Evolutionary conservation across 2,888 invertebrate genomes (phyloP), one percentile per base, ranked within the genome.

Genomic region (Merodon equestris): DNA sequence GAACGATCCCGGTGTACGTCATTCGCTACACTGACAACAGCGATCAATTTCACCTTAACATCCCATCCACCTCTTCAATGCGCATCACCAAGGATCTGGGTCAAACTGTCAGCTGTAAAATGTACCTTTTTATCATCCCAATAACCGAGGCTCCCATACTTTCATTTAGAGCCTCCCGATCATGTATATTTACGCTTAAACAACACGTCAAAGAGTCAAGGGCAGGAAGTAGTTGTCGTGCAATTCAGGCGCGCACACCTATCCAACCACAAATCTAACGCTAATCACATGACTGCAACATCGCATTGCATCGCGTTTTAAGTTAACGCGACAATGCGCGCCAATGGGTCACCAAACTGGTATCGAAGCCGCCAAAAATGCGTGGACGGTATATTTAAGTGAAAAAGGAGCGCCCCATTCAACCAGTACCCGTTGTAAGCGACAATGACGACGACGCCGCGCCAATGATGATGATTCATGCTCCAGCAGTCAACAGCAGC

Each of bases 321-420:
- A 7, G 10, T 10, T 36, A 10, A 10, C 10, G 36, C 36, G 10
- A 10, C 57, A 61, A 61, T 68, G 74, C 79, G 54, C 79, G 54
- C 68, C 74, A 79, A 70, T 79, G 79, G 79, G 79, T 79, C 74
- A 79, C 74, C 72, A 79, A 79, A 74, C 74, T 79, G 70, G 68
- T 64, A 64, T 61, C 61, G 64, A 42, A 36, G 61, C 67, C 77
- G 38, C n/a, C n/a, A n/a, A 79, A 79, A 79, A 79, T 79, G 79
- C 79, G 79, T 79, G 79, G 79, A 79, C 79, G 79, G 79, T 79
- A 70, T 79, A 79, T 74, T 74, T 74, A 79, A 79, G 64, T 70
- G 74, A 66, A 79, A 60, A 79, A 79, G 79, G 79, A 79, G 79
- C 74, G 79, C 79, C 79, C 50, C 48, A 27, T 27, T 27, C 27